A percentile compares a stretch with the other conserved stretches of the same genome.
Conservation (phyloP, 2,888 invertebrate genomes). For the Eucera pruinosa region DNA sequence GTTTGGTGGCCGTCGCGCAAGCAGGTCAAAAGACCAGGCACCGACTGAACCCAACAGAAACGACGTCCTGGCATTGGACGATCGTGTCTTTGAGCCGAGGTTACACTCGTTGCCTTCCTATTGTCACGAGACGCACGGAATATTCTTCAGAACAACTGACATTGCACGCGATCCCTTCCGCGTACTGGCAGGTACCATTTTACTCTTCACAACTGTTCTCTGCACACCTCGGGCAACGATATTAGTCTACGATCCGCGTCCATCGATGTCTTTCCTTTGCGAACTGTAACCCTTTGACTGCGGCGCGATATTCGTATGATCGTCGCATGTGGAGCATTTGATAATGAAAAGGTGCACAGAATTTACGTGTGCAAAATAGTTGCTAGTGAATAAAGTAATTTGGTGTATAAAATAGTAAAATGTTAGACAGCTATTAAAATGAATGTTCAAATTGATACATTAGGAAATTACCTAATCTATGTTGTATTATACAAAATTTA, state of each 20-base stretch:
- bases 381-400: no score
- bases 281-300: no score
- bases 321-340: no score
- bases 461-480: no score
- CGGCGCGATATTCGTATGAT: no score
- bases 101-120: conserved; percentile 68
- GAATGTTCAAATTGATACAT: no score
- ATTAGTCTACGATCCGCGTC: conserved; percentile 20
- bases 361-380: no score
- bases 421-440: no score
- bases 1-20: conserved; percentile 55
- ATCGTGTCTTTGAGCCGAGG: conserved; percentile 72
- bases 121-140: conserved; percentile 82
- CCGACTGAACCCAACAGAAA: conserved; percentile 64
- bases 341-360: no score
- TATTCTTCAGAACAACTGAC: conserved; percentile 75
- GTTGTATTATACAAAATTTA: no score
- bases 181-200: conserved; percentile 75
- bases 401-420: no score
- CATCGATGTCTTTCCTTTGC: background rate
- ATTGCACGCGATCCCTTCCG: conserved; percentile 80
- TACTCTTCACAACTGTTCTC: no score
- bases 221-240: background rate
- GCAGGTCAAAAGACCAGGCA: conserved; percentile 75
- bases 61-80: conserved; percentile 63